Base-by-base conservation (phyloP, 1,140 invertebrate species). In the Hycleus cichorii region DNA sequence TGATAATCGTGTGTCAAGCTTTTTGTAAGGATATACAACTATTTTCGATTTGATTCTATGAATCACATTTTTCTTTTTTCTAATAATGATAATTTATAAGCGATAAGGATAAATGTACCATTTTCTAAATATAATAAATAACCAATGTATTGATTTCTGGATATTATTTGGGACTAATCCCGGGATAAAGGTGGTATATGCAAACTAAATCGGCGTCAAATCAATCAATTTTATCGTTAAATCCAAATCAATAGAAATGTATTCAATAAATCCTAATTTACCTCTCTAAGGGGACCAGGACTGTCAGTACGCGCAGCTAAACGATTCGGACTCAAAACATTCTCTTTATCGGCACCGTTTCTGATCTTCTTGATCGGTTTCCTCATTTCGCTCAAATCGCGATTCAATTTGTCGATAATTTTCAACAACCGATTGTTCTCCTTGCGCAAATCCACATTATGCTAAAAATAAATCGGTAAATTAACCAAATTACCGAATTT, bases 291-390 rank as follows among this genome's bases (percentile, higher is more conserved):
- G 0, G 69, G 68, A 9, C 60, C 63, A 9, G 67, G 65, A 57
- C 67, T 69, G 8, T 68, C 69, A 5, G 62, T 49, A 24, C 64
- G 59, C 46, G 57, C 62, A 25, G 67, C 25, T 4, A 64, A 62
- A 9, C 64, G 49, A 32, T 68, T 70, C 6, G 71, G 70, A 63
- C 66, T 70, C 5, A 49, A 53, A 0, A 71, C 42, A 59, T 73
- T 73, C 57, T 73, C 71, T 47, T 73, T 73, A 43, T 72, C 69
- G 32, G 65, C 54, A 4, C 47, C 48, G 4, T 60, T 27, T 53
- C 64, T 64, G 11, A 49, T 53, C 49, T 69, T 69, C 39, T 63
- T 66, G 9, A 63, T 42, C 4, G 27, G 26, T 24, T 61, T 63
- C 42, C 57, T 64, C 12, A 59, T 26, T 38, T 66, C 60, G 9